Evolutionary conservation across 1,140 invertebrate genomes (phyloP), one percentile per base, ranked within the genome.

Genomic region (Nebria ingens): DNA sequence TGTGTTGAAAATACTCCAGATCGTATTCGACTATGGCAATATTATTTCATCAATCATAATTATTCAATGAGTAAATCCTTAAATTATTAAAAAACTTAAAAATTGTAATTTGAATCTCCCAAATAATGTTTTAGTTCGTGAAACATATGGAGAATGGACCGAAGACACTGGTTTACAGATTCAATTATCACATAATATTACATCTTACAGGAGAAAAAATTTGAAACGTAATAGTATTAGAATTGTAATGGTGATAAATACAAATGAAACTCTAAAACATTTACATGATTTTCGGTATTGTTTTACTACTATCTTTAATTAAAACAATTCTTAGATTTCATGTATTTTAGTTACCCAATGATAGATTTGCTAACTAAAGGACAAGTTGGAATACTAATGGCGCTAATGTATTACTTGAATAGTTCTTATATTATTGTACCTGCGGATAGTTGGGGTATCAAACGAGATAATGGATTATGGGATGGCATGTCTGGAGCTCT

Each of bases 331-430:
- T n/a, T n/a, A n/a, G n/a, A n/a, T n/a, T n/a, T n/a, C n/a, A n/a
- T n/a, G n/a, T 19, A 15, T 49, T 49, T 42, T 57, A 57, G 56
- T 20, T 50, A 17, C 25, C 34, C 52, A 3, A 53, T 17, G 9
- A 21, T 54, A 11, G 56, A 57, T 51, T 17, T 17, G 6, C 21
- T 57, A 21, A 54, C 52, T 15, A 57, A 57, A 54, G 20, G 19
- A 34, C 19, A 49, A 25, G 53, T 19, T 23, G 29, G 40, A 0
- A 2, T 52, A 2, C 21, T 38, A 19, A 34, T 20, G 19, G 17
- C 38, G 50, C n/a, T 57, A 20, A 4, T 57, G 12, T 21, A 57
- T 20, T 57, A 57, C 51, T 54, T 38, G 12, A 57, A 57, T 19
- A 21, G 19, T 17, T 53, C 40, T 17, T 45, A 4, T 9, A 11